A percentile compares a stretch with the other conserved stretches of the same genome.
phyloP scores from a whole-genome alignment of 2,888 invertebrate species.

The Ormia ochracea region DNA sequence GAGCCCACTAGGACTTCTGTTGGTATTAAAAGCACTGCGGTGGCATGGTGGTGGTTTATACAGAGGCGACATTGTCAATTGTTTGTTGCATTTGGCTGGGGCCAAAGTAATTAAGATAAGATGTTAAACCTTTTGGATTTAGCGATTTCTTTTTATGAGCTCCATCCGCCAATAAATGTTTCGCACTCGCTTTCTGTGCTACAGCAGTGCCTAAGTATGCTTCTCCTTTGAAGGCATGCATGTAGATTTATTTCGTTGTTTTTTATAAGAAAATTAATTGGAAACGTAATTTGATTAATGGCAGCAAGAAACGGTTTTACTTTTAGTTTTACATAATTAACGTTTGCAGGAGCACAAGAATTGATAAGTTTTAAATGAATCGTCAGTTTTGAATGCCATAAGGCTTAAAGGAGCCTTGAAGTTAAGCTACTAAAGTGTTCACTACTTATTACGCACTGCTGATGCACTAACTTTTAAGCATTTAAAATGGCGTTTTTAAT shows the following conservation, averaged over 20 bases:
- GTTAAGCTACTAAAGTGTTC: no score
- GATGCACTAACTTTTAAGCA: no score
- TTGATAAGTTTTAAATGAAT: no score
- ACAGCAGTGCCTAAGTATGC: not conserved
- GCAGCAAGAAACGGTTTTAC: not conserved
- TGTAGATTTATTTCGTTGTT: not conserved
- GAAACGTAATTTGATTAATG: not conserved
- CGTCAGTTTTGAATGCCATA: no score
- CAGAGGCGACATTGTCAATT: not conserved
- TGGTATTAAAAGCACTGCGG: not conserved
- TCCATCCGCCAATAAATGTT: not conserved
- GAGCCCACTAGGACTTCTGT: not conserved
- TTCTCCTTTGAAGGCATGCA: not conserved
- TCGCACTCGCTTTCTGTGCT: not conserved
- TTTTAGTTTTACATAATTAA: not conserved
- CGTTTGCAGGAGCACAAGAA: not conserved
- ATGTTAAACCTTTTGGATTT: slow-evolving; percentile 52
- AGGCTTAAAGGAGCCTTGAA: no score
- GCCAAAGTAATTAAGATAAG: slow-evolving; percentile 57
- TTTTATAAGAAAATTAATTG: not conserved
- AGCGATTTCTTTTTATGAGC: slow-evolving; percentile 45
- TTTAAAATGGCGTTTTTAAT: no score
- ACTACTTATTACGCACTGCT: no score
- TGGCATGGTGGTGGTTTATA: slow-evolving; percentile 6
- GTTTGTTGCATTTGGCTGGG: slow-evolving; percentile 18